Conservation (phyloP, 2,888 invertebrate genomes). For the Cylloceria caligata region DNA sequence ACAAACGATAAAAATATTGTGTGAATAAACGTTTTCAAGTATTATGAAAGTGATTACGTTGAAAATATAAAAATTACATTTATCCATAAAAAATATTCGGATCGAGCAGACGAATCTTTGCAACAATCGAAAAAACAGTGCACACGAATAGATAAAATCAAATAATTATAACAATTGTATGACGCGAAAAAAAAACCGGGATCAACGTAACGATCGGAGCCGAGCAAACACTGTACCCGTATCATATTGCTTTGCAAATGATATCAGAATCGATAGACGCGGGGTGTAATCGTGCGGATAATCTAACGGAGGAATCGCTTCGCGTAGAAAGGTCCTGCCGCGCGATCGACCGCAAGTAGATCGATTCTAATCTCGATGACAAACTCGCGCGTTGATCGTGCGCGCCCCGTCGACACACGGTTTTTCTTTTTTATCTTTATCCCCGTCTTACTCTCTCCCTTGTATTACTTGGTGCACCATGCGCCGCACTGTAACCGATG, state of each 20-base stretch:
- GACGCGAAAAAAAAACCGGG: neutral
- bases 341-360: conserved; percentile 67
- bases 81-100: neutral
- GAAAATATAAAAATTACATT: neutral
- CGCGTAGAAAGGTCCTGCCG: conserved; percentile 64
- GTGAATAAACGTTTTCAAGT: neutral
- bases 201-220: neutral
- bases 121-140: neutral
- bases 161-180: neutral
- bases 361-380: conserved; percentile 71
- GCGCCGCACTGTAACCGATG: conserved; percentile 30
- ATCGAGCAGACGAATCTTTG: too few relatives aligned
- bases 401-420: conserved; percentile 49
- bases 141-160: neutral
- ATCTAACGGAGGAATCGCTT: conserved; percentile 61
- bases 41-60: neutral
- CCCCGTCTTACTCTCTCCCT: conserved; percentile 19
- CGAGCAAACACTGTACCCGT: neutral
- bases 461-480: conserved; percentile 32
- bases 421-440: conserved; percentile 19
- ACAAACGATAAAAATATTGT: conserved; percentile 59
- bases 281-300: conserved; percentile 59
- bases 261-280: conserved; percentile 49
- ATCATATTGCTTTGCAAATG: conserved; percentile 53
- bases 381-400: conserved; percentile 69